Evolutionary conservation across 2,113 vertebrate species (phyloP), one percentile per base, ranked within the genome.

Genomic region (Stictonetta naevosa): DNA sequence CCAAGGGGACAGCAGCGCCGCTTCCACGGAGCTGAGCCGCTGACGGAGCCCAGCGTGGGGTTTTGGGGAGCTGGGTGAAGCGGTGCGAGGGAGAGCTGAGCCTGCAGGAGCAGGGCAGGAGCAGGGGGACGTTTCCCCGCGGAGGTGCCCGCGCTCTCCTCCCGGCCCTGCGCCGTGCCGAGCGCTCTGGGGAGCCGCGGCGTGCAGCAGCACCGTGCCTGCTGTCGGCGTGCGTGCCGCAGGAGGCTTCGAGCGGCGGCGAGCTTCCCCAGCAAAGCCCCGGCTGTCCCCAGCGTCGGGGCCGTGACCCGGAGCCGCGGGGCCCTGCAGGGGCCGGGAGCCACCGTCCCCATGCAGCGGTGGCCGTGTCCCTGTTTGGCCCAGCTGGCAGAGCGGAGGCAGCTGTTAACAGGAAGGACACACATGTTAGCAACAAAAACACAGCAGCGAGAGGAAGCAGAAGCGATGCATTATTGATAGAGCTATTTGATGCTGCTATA

Each of bases 401-500:
- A 8, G 80, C 92, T 4, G 8, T 83, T 76, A 48, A 91, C 96
- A 95, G 93, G 90, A 95, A 93, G 95, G 93, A 93, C 92, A 88
- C 6, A 26, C 93, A 86, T 93, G 92, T 96, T 95, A 95, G 95
- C 93, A 94, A 90, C 53, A 9, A 94, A 96, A 97, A 97, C 95
- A 95, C 59, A 8, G 85, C 84, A 83, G 89, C 22, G n/a, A 75
- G 87, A 93, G 94, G 96, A 96, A 97, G 95, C 94, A 92, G 94
- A 88, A 93, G 88, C 26, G 13, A 92, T 97, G 89, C 85, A 96
- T 96, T 97, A 96, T 95, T 97, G 95, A 97, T 97, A 81, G 93
- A 95, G 92, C 93, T 94, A 95, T 91, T 96, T 89, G 93, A 96
- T 95, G 96, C 94, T 94, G 86, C 95, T 97, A 91, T 94, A 97